Evolutionary conservation across 2,888 invertebrate genomes (phyloP), one percentile per base, ranked within the genome.

Genomic region (Oligia strigilis): DNA sequence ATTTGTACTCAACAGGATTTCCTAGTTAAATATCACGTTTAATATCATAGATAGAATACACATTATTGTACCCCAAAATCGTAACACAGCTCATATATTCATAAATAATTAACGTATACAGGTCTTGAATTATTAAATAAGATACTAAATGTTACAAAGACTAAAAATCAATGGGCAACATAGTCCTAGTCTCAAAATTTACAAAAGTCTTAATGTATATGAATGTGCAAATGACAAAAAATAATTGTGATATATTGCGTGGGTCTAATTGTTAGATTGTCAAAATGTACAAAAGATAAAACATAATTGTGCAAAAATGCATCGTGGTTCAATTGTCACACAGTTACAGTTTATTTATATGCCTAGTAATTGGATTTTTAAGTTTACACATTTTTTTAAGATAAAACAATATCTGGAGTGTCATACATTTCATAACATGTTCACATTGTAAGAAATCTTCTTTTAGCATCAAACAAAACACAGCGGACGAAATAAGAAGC

Each of bases 401-500:
- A 19, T 9, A 19, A 55, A 14, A 8, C 17, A 36, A 17, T 36
- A 9, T 64, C 8, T 64, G 13, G 40, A 58, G 4, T n/a, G 17
- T 40, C 40, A 58, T 43, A 40, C 1, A n/a, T 40, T 72, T 40
- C n/a, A 46, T 52, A 49, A 23, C 14, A 29, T 46, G 11, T 52
- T 52, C 19, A 60, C 60, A 40, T n/a, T 77, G 66, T n/a, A 23
- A 17, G 29, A n/a, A 40, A 43, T 6, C 1, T 36, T 58, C 9
- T 6, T 17, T 6, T 17, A 66, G 11, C 60, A 62, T 36, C 65
- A 72, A 80, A 84, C 43, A 58, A 79, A 66, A 74, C 65, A 64
- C 58, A 62, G 43, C 58, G 2, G 23, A 67, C 66, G 36, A 74
- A 79, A 78, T 71, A 73, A 75, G 71, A 73, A 75, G n/a, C 66